Conservation (phyloP, 2,113 vertebrate genomes). For the Oryzias javanicus region DNA sequence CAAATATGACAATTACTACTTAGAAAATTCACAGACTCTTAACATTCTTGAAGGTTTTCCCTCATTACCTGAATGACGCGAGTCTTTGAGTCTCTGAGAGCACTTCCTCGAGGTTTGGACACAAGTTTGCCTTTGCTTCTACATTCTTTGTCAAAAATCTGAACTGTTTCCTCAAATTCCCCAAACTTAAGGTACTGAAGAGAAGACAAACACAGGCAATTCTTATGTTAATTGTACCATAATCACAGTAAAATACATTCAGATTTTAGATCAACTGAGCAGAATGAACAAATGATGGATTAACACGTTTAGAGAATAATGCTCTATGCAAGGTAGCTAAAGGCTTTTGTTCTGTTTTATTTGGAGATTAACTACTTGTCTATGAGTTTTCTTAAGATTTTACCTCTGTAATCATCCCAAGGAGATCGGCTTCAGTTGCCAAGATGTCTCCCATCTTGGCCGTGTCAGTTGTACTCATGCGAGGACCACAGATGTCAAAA, state of each 20-base stretch:
- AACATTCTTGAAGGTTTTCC: no score
- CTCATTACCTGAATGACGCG: slow-evolving; percentile 80
- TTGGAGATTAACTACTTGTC: neutral
- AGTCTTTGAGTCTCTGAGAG: slow-evolving; percentile 72
- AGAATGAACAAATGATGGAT: neutral
- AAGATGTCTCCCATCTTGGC: slow-evolving; percentile 86
- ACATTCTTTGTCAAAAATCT: slow-evolving; percentile 88
- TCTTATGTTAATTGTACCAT: neutral
- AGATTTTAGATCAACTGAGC: neutral
- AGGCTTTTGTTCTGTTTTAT: neutral
- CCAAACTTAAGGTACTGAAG: slow-evolving; percentile 88
- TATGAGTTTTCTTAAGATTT: neutral
- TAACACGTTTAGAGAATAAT: neutral
- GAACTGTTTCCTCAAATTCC: slow-evolving; percentile 87
- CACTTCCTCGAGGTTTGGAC: slow-evolving; percentile 69
- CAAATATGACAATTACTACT: no score
- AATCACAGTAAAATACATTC: neutral
- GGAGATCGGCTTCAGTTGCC: slow-evolving; percentile 86
- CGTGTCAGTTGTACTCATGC: slow-evolving; percentile 56
- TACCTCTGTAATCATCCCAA: slow-evolving; percentile 89
- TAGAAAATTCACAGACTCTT: no score
- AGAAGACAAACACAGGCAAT: slow-evolving; percentile 4
- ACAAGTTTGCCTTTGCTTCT: slow-evolving; percentile 87
- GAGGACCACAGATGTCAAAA: slow-evolving; percentile 17
- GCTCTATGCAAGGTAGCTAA: neutral